phyloP scores from a whole-genome alignment of 2,113 vertebrate species.

The Oncorhynchus keta region DNA sequence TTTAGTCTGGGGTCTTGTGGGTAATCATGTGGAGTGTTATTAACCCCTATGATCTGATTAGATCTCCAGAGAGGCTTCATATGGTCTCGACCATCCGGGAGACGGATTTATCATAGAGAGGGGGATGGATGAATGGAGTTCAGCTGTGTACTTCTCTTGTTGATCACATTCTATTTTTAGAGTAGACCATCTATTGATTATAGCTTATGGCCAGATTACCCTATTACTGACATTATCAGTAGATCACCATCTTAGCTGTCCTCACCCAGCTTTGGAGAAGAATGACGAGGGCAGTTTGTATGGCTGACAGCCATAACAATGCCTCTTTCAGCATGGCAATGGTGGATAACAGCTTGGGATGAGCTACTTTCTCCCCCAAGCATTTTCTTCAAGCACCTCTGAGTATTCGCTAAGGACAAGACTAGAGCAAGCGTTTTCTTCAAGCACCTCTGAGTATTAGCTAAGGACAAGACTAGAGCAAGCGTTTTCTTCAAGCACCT shows the following conservation, averaged over 20 bases:
- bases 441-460: background rate
- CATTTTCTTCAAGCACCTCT: background rate
- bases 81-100: constrained; percentile 10
- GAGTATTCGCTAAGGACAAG: no score
- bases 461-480: background rate
- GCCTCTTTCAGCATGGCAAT: constrained; percentile 30
- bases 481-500: background rate
- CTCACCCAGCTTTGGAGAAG: constrained; percentile 8
- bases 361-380: background rate
- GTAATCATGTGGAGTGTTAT: constrained; percentile 67
- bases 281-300: constrained; percentile 11
- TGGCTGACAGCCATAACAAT: constrained; percentile 11
- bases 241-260: constrained; percentile 25
- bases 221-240: constrained; percentile 47
- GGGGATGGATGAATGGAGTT: background rate
- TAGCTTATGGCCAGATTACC: constrained; percentile 54
- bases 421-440: background rate
- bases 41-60: constrained; percentile 55
- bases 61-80: constrained; percentile 27
- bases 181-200: constrained; percentile 54
- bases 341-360: background rate
- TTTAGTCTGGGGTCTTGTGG: constrained; percentile 54
- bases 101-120: constrained; percentile 26
- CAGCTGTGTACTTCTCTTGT: background rate
- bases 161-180: constrained; percentile 38